Conservation (phyloP, 2,888 invertebrate genomes). For the Colostygia pectinataria region DNA sequence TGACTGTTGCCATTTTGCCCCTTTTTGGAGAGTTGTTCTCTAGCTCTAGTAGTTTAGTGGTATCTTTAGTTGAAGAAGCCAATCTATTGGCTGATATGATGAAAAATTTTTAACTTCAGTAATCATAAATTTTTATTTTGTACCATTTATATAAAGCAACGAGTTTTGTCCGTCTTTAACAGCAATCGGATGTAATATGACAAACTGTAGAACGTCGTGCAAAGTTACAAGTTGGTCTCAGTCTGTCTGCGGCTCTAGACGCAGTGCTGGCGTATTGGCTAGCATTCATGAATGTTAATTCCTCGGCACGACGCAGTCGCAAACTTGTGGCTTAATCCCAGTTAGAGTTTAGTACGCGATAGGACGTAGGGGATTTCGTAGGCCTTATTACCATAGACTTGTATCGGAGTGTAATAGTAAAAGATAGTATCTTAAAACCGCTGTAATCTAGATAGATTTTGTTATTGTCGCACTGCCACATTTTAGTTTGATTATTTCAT, state of each 20-base stretch:
- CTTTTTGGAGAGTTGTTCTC: no score
- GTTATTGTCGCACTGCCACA: no score
- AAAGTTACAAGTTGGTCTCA: slow-evolving; percentile 5
- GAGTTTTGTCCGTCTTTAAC: background rate
- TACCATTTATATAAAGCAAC: no score
- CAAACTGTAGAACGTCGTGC: slow-evolving; percentile 3
- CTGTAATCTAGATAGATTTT: no score
- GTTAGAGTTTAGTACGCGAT: slow-evolving; percentile 26
- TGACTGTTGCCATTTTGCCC: no score
- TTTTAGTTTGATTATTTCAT: no score
- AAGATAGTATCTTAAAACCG: no score
- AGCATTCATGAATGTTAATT: slow-evolving; percentile 59
- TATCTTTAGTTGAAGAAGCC: no score
- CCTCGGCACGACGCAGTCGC: slow-evolving; percentile 33
- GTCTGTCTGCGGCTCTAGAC: slow-evolving; percentile 21
- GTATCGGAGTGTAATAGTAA: slow-evolving; percentile 6
- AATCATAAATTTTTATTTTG: no score
- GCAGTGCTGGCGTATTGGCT: slow-evolving; percentile 30
- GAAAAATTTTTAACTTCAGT: no score
- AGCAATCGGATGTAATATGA: slow-evolving; percentile 1
- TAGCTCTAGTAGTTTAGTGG: no score
- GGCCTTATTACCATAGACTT: slow-evolving; percentile 21
- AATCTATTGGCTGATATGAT: no score
- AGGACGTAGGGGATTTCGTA: slow-evolving; percentile 19
- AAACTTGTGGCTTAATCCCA: slow-evolving; percentile 44